Percentiles rank a stretch among this genome's conserved stretches.
Conservation (phyloP, 2,888 invertebrate genomes). For the Ypsolopha scabrella region DNA sequence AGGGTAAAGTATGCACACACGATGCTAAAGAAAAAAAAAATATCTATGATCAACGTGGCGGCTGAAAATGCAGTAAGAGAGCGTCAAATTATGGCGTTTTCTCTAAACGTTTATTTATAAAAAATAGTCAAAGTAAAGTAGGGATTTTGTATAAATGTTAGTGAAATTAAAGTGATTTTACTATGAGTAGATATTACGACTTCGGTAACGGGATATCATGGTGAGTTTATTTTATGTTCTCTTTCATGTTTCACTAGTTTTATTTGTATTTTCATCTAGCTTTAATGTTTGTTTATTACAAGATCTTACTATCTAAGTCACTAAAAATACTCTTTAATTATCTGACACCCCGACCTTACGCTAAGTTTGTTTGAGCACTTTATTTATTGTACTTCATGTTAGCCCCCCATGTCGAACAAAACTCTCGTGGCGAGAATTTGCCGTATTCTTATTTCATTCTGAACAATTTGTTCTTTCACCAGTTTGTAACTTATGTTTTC, state of each 20-base stretch:
- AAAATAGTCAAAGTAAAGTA: conserved; percentile 19
- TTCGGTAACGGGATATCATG: conserved; percentile 67
- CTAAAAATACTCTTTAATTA: background rate
- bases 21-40: background rate
- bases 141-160: conserved; percentile 39
- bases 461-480: too few relatives aligned
- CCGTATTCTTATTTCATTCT: too few relatives aligned
- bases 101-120: conserved; percentile 31
- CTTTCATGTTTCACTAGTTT: conserved; percentile 45
- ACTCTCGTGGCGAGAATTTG: too few relatives aligned
- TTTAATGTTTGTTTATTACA: conserved; percentile 2
- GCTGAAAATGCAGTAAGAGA: conserved; percentile 23
- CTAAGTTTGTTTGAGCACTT: background rate
- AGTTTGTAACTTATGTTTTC: too few relatives aligned
- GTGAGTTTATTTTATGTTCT: conserved; percentile 43
- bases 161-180: conserved; percentile 41
- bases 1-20: conserved; percentile 13
- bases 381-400: background rate
- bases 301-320: conserved; percentile 5
- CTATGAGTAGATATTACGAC: conserved; percentile 70
- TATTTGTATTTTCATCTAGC: conserved; percentile 9
- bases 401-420: too few relatives aligned
- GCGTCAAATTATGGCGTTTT: conserved; percentile 60
- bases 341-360: background rate
- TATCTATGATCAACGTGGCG: conserved; percentile 64